Evolutionary conservation across 2,797 vertebrate species (phyloP).

Genomic region (Pseudotriccus pelzelni): DNA sequence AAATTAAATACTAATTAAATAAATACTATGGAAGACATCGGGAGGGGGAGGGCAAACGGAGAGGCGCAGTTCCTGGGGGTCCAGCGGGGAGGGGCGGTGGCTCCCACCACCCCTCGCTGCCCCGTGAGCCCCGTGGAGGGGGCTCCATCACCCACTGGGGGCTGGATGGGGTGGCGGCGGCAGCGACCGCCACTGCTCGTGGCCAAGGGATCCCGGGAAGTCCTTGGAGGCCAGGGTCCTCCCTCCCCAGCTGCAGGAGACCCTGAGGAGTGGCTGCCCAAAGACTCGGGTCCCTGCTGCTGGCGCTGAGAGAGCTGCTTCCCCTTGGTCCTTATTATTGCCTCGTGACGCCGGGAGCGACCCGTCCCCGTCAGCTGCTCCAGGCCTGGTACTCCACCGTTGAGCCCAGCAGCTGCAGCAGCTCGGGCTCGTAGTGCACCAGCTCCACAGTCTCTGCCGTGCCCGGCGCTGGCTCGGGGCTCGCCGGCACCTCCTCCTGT

Average conservation of each 20-base stretch:
- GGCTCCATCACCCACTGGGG: background rate
- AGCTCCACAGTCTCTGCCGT: conserved; percentile 86
- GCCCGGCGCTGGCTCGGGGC: conserved; percentile 63
- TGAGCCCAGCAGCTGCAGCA: conserved; percentile 92
- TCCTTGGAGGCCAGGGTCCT: conserved; percentile 45
- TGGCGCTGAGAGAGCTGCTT: conserved; percentile 75
- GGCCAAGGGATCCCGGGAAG: background rate
- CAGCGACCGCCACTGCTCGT: background rate
- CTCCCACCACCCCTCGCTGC: background rate
- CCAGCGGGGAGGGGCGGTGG: background rate
- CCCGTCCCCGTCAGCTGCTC: conserved; percentile 77
- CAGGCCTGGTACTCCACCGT: conserved; percentile 85
- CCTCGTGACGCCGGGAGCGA: conserved; percentile 68
- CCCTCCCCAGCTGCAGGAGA: conserved; percentile 32
- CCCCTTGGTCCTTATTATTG: conserved; percentile 80
- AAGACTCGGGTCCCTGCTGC: conserved; percentile 66
- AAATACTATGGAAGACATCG: conserved; percentile 81
- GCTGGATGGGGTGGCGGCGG: background rate
- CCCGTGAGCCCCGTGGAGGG: background rate
- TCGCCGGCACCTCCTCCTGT: conserved; percentile 70
- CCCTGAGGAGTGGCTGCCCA: conserved; percentile 48
- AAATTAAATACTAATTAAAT: conserved; percentile 87
- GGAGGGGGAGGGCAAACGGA: conserved; percentile 49
- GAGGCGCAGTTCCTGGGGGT: conserved; percentile 70
- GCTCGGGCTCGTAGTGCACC: conserved; percentile 90